phyloP scores from a whole-genome alignment of 2,888 invertebrate genomes.

The Tanytarsus gracilentus region DNA sequence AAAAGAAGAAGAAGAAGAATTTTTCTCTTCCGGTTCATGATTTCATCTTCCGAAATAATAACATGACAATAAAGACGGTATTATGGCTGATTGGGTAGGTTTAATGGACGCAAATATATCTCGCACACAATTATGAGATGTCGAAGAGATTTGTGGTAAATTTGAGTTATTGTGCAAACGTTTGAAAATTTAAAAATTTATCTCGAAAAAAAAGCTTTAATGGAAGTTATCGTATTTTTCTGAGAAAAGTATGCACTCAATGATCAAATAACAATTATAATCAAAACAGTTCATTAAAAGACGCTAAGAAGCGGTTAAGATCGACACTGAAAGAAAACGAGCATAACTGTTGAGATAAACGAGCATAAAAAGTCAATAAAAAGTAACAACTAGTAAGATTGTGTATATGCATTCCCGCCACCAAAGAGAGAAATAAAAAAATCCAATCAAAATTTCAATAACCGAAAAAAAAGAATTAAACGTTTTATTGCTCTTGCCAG shows the following conservation, averaged over 20 bases:
- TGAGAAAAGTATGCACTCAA: no score
- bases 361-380: no score
- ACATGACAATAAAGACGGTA: slow-evolving; percentile 16
- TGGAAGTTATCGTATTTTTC: no score
- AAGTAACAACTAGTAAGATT: no score
- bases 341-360: no score
- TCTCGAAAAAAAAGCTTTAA: no score
- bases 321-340: no score
- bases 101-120: slow-evolving; percentile 15
- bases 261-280: no score
- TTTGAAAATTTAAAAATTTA: no score
- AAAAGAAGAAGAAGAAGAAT: slow-evolving; percentile 5
- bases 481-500: background rate
- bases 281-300: no score
- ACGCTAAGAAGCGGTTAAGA: no score
- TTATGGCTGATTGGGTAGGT: slow-evolving; percentile 23
- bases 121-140: background rate
- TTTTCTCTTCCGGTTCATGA: background rate
- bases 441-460: background rate
- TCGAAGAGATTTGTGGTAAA: background rate
- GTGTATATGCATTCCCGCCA: background rate
- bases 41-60: background rate
- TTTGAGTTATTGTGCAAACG: no score
- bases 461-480: background rate
- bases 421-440: background rate